Conservation (phyloP, 1,140 invertebrate genomes). For the Telenomus remus region DNA sequence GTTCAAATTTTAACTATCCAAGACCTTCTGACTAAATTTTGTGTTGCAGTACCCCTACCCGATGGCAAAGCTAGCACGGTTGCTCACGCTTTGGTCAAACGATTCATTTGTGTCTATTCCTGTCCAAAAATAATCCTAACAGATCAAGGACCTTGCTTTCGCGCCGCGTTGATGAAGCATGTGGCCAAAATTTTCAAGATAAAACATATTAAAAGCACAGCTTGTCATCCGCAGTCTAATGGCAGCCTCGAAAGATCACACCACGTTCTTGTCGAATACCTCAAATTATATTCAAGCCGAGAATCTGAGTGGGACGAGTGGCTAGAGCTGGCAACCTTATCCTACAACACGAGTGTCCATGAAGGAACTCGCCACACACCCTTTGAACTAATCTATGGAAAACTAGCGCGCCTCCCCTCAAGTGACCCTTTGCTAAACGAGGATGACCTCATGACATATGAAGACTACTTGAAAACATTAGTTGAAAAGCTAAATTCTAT, state of each 20-base stretch:
- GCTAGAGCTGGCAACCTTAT: too few relatives aligned
- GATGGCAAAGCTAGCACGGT: background rate
- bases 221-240: background rate
- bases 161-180: background rate
- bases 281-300: background rate
- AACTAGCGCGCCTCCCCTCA: too few relatives aligned
- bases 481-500: too few relatives aligned
- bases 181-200: background rate
- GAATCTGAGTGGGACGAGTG: too few relatives aligned
- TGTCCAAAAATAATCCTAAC: background rate
- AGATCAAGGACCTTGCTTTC: background rate
- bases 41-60: background rate
- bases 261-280: background rate
- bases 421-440: too few relatives aligned
- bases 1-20: background rate
- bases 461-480: too few relatives aligned
- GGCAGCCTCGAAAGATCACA: background rate
- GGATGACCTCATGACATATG: too few relatives aligned
- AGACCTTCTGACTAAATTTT: background rate
- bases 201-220: background rate
- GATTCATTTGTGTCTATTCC: background rate
- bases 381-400: too few relatives aligned
- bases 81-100: background rate
- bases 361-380: too few relatives aligned
- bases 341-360: too few relatives aligned